Base-by-base conservation (phyloP, 2,113 vertebrate species). In the Stomatorhinus ivindoensis region DNA sequence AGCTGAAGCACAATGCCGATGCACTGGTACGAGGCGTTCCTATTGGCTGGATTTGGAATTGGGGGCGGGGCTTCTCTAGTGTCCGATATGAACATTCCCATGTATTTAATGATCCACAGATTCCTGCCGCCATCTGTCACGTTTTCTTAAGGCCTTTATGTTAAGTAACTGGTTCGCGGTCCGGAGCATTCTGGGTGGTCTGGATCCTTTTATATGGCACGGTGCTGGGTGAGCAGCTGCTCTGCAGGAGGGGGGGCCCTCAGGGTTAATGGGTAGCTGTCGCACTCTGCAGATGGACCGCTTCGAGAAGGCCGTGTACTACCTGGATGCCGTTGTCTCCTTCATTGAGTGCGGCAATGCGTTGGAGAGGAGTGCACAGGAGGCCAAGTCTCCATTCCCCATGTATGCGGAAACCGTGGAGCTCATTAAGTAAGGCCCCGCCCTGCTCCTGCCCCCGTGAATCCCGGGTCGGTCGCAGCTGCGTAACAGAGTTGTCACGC, bases 341-440 rank as follows among this genome's bases (percentile, higher is more conserved):
- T 99, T 99, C 92, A 97, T 99, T 3, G 98, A 99, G 95, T 99
- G 98, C 93, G 98, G 98, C 88, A 99, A 99, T 89, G 98, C 98
- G 1, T 94, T 99, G 94, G 98, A 99, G 96, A 98, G 97, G 94
- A 99, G 96, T 9, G 97, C 98, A 91, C 98, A 99, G 94, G 98
- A 99, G 94, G 97, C 98, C 93, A 99, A 99, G 92, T 99, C 98
- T 86, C 98, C 98, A 53, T 99, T 99, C 95, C 98, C 97, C 88
- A 99, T 99, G 98, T 99, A 99, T 92, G 97, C 98, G 83, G 98
- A 99, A 94, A 99, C 98, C 0, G 98, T 98, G 95, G 98, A 99
- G 92, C 97, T 99, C 89, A 99, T 99, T 94, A 99, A 99, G 98
- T 99, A 96, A 96, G 98, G 89, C 42, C 92, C 76, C 61, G 31